Conservation (phyloP, 2,797 vertebrate species). For the Syngnathus acus region DNA sequence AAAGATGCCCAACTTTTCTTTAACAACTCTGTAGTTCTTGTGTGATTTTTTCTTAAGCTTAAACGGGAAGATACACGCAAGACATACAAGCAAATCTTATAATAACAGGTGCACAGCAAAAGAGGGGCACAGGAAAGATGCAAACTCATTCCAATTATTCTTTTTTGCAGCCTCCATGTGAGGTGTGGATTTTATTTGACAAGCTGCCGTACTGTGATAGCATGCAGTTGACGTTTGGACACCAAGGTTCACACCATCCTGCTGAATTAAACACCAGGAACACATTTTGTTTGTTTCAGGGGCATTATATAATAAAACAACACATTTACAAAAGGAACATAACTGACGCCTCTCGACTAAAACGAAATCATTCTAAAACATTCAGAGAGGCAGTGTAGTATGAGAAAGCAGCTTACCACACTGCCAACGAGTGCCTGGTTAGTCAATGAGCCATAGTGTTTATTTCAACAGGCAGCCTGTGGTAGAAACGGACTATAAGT, state of each 20-base stretch:
- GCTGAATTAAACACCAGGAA: conserved; percentile 28
- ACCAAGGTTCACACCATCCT: conserved; percentile 8
- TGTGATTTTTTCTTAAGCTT: neutral
- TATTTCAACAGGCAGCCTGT: conserved; percentile 56
- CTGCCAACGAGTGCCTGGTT: conserved; percentile 21
- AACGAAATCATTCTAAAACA: neutral
- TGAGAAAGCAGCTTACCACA: neutral
- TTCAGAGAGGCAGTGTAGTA: conserved; percentile 15
- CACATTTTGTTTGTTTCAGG: conserved; percentile 16
- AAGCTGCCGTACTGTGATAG: conserved; percentile 32
- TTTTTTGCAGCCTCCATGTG: conserved; percentile 9
- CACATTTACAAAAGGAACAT: neutral
- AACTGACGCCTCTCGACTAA: conserved; percentile 3
- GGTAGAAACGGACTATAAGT: conserved; percentile 52
- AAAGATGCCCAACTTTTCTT: conserved; percentile 1
- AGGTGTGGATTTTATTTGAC: conserved; percentile 42
- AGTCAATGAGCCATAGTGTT: conserved; percentile 54
- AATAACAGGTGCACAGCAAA: neutral
- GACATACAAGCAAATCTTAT: neutral
- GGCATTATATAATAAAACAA: conserved; percentile 18
- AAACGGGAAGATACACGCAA: neutral
- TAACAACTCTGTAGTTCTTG: neutral
- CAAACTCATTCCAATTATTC: neutral
- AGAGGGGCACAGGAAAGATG: neutral
- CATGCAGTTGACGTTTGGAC: conserved; percentile 24